A percentile compares a stretch with the other conserved stretches of the same genome.
phyloP scores from a whole-genome alignment of 2,797 vertebrate species.

The Microctenopoma steveboyesi region DNA sequence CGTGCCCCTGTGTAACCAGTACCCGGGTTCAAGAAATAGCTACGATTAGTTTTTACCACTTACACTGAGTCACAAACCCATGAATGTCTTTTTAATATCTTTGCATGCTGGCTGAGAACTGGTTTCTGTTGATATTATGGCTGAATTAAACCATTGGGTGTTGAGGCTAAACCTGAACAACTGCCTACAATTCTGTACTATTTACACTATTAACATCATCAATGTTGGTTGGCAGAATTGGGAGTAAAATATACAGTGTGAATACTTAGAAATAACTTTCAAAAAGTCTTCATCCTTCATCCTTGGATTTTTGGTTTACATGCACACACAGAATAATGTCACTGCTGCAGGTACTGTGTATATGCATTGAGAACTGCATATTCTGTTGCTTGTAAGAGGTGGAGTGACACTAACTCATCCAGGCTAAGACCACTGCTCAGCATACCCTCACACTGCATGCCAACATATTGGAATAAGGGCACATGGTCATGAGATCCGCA shows the following conservation, averaged over 20 bases:
- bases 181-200: not conserved
- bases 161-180: not conserved
- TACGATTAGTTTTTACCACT: slow-evolving; percentile 19
- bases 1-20: slow-evolving; percentile 16
- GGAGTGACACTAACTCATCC: not conserved
- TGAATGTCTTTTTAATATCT: slow-evolving; percentile 7
- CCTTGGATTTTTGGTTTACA: not conserved
- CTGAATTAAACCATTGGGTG: too few relatives aligned
- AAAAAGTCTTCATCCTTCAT: not conserved
- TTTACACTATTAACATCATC: not conserved
- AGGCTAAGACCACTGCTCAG: not conserved
- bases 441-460: slow-evolving; percentile 16
- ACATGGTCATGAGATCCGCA: too few relatives aligned
- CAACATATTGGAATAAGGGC: not conserved
- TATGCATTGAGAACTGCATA: not conserved
- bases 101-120: not conserved
- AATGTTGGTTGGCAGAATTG: not conserved
- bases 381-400: not conserved
- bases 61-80: slow-evolving; percentile 25
- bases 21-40: slow-evolving; percentile 23
- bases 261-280: not conserved
- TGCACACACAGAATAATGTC: not conserved
- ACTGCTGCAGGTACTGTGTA: not conserved
- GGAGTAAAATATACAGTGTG: not conserved
- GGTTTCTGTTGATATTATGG: not conserved